Base-by-base conservation (phyloP, 2,797 vertebrate species). In the Aratinga solstitialis region DNA sequence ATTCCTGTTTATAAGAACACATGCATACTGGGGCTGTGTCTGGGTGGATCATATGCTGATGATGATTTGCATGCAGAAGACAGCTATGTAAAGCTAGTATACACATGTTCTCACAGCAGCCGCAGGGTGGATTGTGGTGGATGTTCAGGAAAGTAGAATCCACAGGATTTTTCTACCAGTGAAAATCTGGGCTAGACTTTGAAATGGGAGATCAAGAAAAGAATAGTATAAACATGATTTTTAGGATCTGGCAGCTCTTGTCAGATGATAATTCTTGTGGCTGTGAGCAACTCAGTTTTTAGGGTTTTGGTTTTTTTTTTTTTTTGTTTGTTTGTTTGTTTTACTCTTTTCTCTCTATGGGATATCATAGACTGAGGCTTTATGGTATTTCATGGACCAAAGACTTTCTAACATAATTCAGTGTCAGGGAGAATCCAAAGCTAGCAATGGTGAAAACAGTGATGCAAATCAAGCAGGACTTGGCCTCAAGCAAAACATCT, bases 311-410 rank as follows among this genome's bases (percentile, higher is more conserved):
- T 9, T 9, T 32, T 77, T 27, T 34, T 34, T 34, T 34, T 56
- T 32, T 19, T 32, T 13, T 9, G 20, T 77, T 96, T 95, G 94
- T 75, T 32, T 2, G 74, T 92, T 94, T 96, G 88, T 95, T 98
- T 97, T 69, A 61, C 16, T 61, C 6, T 82, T 62, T 96, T 94
- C 95, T 89, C 54, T 87, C 94, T 95, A 56, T 94, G 82, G 95
- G 90, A 92, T 91, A 91, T 67, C 59, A 61, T 27, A 20, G 13
- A 94, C 74, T 86, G 53, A 76, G 62, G 54, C 85, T 87, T 95
- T 26, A 45, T 93, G 69, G 82, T 56, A 93, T 81, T 30, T 83
- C 69, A 73, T 20, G 34, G 43, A 71, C 77, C 16, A 77, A 93
- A 93, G 62, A 77, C 20, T 50, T 58, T 81, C 30, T 62, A 85